These are phyloP conservation scores for Conus betulinus DNA, from an alignment of 1,140 invertebrate species.

Conservation along the genomic window DNA sequence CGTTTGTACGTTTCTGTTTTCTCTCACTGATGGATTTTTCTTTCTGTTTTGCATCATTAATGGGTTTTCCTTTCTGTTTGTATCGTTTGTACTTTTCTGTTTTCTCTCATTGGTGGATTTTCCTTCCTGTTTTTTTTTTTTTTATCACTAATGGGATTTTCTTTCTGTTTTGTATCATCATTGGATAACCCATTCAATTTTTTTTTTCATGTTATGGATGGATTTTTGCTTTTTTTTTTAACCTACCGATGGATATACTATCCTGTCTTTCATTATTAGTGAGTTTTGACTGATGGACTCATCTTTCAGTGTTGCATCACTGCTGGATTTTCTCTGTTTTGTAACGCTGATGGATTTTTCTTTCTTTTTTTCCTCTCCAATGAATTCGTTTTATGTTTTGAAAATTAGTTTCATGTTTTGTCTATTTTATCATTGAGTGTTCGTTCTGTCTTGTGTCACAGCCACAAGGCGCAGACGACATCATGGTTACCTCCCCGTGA, in stretches of 20 bases:
- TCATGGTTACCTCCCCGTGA: conserved; percentile 91
- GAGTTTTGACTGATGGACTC: too few relatives aligned
- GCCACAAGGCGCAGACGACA: conserved; percentile 86
- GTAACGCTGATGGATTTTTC: too few relatives aligned
- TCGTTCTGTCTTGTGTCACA: conserved; percentile 71
- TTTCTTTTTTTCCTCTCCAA: background rate
- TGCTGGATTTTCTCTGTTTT: background rate
- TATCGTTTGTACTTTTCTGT: background rate
- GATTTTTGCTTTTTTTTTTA: too few relatives aligned
- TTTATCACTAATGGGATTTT: too few relatives aligned
- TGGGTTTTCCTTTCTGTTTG: background rate
- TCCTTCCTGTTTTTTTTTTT: background rate
- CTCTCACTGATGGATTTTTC: background rate
- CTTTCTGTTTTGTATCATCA: background rate
- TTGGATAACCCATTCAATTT: too few relatives aligned
- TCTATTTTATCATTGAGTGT: background rate
- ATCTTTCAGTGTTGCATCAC: too few relatives aligned
- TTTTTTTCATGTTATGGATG: too few relatives aligned
- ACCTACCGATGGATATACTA: too few relatives aligned
- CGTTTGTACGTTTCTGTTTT: too few relatives aligned
- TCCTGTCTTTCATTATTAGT: too few relatives aligned
- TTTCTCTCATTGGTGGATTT: background rate
- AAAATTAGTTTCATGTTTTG: background rate
- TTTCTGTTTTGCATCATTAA: background rate
- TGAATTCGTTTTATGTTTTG: too few relatives aligned